phyloP scores from a whole-genome alignment of 2,888 invertebrate species.

The Agriopis leucophaearia region DNA sequence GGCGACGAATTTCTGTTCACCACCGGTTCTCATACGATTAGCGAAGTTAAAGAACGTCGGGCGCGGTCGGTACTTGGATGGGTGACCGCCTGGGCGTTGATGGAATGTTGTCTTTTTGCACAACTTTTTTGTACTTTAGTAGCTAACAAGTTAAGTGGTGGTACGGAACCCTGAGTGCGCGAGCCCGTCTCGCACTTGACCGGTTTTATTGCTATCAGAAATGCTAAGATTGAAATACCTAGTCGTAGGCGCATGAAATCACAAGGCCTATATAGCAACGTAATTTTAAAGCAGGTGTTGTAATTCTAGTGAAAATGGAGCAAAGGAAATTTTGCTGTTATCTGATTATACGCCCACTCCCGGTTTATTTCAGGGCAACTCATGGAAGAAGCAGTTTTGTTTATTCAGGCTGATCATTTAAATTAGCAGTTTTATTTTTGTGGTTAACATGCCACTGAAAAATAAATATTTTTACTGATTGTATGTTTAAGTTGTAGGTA shows the following conservation, averaged over 20 bases:
- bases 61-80: no score
- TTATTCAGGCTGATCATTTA: conserved; percentile 20
- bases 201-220: no score
- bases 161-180: no score
- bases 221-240: background rate
- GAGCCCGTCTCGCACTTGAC: no score
- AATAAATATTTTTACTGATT: conserved; percentile 5
- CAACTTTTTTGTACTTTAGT: no score
- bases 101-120: no score
- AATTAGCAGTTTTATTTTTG: conserved; percentile 15
- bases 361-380: conserved; percentile 23
- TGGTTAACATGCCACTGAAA: background rate
- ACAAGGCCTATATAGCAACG: conserved; percentile 1
- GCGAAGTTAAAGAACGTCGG: no score
- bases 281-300: conserved; percentile 10
- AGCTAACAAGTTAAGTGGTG: no score
- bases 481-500: no score
- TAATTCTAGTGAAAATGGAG: conserved; percentile 21
- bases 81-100: no score
- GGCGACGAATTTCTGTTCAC: no score
- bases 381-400: conserved; percentile 6
- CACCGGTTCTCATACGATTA: no score
- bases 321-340: conserved; percentile 26
- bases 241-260: background rate
- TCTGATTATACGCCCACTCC: conserved; percentile 30